These are phyloP conservation scores for Lysandra coridon DNA, from an alignment of 2,888 invertebrate genomes.

Conservation along the genomic window DNA sequence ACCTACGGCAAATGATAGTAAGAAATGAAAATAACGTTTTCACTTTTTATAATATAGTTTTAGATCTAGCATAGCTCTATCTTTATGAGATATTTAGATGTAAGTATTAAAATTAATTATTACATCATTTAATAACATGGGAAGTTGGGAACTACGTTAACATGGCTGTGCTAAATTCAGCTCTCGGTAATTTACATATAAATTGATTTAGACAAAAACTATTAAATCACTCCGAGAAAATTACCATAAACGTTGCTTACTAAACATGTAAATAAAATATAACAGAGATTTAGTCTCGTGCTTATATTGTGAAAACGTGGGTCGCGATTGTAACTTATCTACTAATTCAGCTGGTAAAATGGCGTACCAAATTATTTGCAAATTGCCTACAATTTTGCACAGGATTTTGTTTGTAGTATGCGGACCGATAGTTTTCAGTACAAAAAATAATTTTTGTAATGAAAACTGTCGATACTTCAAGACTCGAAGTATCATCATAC, in stretches of 20 bases:
- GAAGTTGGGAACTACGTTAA: not conserved
- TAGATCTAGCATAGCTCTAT: not conserved
- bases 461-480: no score
- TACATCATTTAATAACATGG: not conserved
- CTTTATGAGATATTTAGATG: no score
- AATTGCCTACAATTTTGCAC: no score
- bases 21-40: no score
- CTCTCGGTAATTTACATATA: not conserved
- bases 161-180: not conserved
- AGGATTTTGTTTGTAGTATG: no score
- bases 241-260: not conserved
- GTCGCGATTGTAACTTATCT: not conserved
- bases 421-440: no score
- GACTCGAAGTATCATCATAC: no score
- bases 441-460: no score
- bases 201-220: conserved; percentile 7
- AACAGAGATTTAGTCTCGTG: not conserved
- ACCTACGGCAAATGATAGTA: no score
- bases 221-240: conserved; percentile 12
- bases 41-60: not conserved
- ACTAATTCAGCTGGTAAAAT: not conserved
- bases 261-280: conserved; percentile 12
- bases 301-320: not conserved
- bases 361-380: no score
- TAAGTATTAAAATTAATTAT: not conserved